Conservation (phyloP, 2,888 invertebrate species). For the Embidobia sp. region DNA sequence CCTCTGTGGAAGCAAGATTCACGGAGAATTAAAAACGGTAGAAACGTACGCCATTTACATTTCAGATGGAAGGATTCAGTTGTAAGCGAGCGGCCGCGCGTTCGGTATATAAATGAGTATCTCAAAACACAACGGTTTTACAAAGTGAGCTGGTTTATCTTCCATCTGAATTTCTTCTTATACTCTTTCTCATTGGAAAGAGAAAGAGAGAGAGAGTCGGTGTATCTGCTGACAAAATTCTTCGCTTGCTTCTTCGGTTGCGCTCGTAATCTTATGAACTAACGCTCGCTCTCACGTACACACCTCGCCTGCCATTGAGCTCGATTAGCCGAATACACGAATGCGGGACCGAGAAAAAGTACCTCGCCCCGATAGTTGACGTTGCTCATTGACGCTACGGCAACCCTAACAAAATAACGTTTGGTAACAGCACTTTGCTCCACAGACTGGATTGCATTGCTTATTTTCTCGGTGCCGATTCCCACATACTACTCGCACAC, state of each 20-base stretch:
- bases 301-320: slow-evolving; percentile 51
- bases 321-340: slow-evolving; percentile 47
- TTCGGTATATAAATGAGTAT: slow-evolving; percentile 50
- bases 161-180: too few relatives aligned
- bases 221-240: slow-evolving; percentile 23
- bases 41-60: slow-evolving; percentile 62
- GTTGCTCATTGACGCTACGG: background rate
- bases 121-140: slow-evolving; percentile 48
- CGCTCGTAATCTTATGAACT: slow-evolving; percentile 42
- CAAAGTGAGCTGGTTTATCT: slow-evolving; percentile 57
- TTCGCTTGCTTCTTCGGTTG: slow-evolving; percentile 23
- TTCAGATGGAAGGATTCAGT: slow-evolving; percentile 39
- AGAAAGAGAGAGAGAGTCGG: slow-evolving; percentile 17
- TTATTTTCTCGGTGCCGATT: slow-evolving; percentile 25
- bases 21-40: slow-evolving; percentile 56
- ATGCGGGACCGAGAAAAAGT: slow-evolving; percentile 23
- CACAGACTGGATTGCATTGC: background rate
- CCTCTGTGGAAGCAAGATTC: slow-evolving; percentile 57
- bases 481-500: slow-evolving; percentile 19
- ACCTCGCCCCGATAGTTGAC: background rate
- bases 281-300: slow-evolving; percentile 35
- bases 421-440: background rate
- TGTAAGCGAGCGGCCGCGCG: slow-evolving; percentile 6
- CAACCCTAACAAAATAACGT: slow-evolving; percentile 22
- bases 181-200: too few relatives aligned